Evolutionary conservation across 1,140 invertebrate species (phyloP).

Genomic region (Temnothorax curvispinosus): DNA sequence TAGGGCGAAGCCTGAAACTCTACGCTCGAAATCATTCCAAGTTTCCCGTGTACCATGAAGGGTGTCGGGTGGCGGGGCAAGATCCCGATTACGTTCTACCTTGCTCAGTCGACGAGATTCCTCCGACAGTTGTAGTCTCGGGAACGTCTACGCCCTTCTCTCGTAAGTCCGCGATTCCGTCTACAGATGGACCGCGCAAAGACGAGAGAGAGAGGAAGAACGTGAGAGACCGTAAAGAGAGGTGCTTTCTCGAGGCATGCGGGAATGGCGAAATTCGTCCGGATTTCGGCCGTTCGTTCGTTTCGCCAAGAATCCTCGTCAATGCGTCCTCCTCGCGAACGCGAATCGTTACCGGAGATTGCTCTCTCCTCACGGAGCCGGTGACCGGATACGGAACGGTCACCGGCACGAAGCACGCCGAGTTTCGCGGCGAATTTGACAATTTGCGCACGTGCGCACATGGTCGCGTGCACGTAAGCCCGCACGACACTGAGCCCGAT

Average conservation of each 20-base stretch:
- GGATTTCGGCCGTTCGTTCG: slow-evolving; percentile 54
- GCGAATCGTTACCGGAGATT: slow-evolving; percentile 71
- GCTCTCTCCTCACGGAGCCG: slow-evolving; percentile 38
- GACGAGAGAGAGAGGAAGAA: neutral
- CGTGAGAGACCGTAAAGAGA: neutral
- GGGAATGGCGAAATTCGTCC: slow-evolving; percentile 47
- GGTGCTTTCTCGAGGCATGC: neutral
- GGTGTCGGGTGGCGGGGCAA: slow-evolving; percentile 46
- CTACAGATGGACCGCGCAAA: neutral
- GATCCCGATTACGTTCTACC: slow-evolving; percentile 50
- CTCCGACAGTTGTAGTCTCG: slow-evolving; percentile 59
- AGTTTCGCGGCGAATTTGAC: slow-evolving; percentile 67
- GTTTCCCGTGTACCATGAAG: slow-evolving; percentile 46
- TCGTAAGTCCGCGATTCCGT: slow-evolving; percentile 53
- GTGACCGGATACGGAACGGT: neutral
- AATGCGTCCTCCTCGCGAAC: slow-evolving; percentile 53
- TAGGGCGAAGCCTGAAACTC: slow-evolving; percentile 52
- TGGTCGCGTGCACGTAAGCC: neutral
- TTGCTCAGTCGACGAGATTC: slow-evolving; percentile 59
- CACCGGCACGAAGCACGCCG: slow-evolving; percentile 32
- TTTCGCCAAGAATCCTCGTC: slow-evolving; percentile 44
- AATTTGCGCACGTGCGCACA: neutral
- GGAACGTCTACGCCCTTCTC: slow-evolving; percentile 71
- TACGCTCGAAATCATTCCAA: slow-evolving; percentile 59
- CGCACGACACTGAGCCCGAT: neutral